Evolutionary conservation across 2,888 invertebrate species (phyloP), one percentile per base, ranked within the genome.

Genomic region (Flexamia atlantica): DNA sequence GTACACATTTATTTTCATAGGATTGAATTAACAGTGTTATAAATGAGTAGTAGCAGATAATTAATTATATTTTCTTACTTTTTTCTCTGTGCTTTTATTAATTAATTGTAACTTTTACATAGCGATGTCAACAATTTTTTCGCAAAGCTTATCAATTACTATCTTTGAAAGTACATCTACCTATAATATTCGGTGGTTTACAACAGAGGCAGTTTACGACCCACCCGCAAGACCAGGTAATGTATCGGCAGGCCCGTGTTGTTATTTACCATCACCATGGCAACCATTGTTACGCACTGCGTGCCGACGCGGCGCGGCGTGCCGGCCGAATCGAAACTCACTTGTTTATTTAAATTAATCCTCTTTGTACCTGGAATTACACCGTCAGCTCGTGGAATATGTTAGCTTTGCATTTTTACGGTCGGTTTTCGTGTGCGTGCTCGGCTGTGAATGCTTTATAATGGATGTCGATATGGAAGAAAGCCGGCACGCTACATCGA

Each of bases 321-420:
- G 74, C 76, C 23, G 46, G 14, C 79, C 25, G 32, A 79, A 79
- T 79, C 79, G 79, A 79, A 79, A 57, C 79, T 28, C 79, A 79
- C 79, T 79, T 79, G 79, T 79, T 79, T 79, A 79, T 79, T 79
- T 79, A 79, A 79, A 79, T 79, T 79, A 79, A 79, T 79, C 79
- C 40, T 42, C 40, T 76, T 57, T 50, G 28, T 50, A 50, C 30
- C 36, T 4, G 79, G 46, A 76, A 76, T 76, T 50, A 76, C 74
- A 28, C 7, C 74, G 74, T 40, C 40, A 42, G n/a, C n/a, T 25
- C 68, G 20, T 36, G 70, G 70, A 70, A 70, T 70, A 70, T 40
- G 70, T 70, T 68, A 68, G 70, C 36, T 70, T 70, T 70, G 70
- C 70, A 40, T 70, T 70, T 70, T 70, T 40, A 40, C 40, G 36